phyloP scores from a whole-genome alignment of 2,113 vertebrate genomes.

The Porphyrio hochstetteri region DNA sequence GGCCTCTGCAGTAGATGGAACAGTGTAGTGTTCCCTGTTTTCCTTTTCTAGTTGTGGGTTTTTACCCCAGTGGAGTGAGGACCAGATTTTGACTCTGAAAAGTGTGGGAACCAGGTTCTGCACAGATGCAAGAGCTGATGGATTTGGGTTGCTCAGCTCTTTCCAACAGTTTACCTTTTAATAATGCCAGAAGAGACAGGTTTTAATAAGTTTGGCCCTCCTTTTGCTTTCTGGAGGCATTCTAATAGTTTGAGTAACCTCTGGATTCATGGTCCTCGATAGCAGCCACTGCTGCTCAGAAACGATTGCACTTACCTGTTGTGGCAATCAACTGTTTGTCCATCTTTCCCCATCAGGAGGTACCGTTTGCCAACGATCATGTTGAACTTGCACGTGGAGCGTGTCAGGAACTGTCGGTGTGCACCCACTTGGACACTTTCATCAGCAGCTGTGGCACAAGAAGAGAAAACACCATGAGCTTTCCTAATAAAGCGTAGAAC shows the following conservation, averaged over 20 bases:
- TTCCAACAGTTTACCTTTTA: not conserved
- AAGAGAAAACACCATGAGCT: not conserved
- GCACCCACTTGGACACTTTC: constrained; percentile 6
- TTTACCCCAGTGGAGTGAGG: not conserved
- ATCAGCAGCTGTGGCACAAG: constrained; percentile 33
- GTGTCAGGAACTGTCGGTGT: constrained; percentile 38
- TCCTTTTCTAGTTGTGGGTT: not conserved
- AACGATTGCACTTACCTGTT: constrained; percentile 46
- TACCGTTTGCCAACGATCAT: constrained; percentile 42
- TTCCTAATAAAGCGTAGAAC: not conserved
- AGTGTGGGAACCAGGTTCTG: not conserved
- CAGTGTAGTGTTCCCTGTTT: accelerated
- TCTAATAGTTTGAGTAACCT: not conserved
- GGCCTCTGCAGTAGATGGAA: not conserved
- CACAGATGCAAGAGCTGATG: not conserved
- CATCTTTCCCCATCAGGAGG: constrained; percentile 71
- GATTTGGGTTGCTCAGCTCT: not conserved
- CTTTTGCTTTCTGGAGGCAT: not conserved
- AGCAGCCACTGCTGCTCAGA: not conserved
- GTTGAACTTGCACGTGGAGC: constrained; percentile 32
- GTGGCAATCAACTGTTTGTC: not conserved
- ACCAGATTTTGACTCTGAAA: not conserved
- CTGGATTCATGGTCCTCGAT: accelerated
- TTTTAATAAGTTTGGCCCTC: not conserved
- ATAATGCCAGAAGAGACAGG: not conserved